Base-by-base conservation (phyloP, 2,888 invertebrate species). In the Drosophila barbarae region DNA sequence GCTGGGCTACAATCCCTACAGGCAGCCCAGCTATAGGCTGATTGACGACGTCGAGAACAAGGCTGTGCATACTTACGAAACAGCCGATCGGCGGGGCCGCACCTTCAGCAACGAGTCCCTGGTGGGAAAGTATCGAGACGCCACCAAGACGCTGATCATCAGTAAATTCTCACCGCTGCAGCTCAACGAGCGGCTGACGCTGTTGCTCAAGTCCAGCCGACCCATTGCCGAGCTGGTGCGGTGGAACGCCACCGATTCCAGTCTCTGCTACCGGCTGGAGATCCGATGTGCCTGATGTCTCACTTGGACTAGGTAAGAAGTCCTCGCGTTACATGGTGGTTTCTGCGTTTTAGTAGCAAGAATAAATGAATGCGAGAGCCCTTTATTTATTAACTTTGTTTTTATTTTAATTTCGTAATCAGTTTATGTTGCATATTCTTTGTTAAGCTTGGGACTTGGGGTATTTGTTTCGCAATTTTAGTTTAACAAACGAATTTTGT, bases 1-100 rank as follows among this genome's bases (percentile, higher is more conserved):
- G 64, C 86, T 94, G 13, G 93, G 93, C 9, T 94, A 92, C 76
- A 86, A 89, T 67, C 90, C 91, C 21, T 92, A 78, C 49, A 69
- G 84, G 0, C 76, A 76, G 63, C 88, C 88, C 3, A 87, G 86
- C 60, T 89, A 88, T 71, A 83, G 89, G 1, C 65, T 88, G 0
- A 87, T 88, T 15, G 88, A 89, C 54, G 86, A 89, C 41, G 73
- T 61, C 6, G 75, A 76, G 23, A 85, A 86, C 34, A 72, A 78
- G 61, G 77, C 85, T 3, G 80, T 86, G 26, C 79, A 82, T 7
- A 84, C 84, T 0, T 81, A 77, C 23, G 84, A 87, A 35, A 67
- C 74, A 42, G 75, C 80, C 0, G 84, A 85, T 46, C 65, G 72
- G 18, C 79, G 77, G 10, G 84, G 77, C 4, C 79, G 82, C 13